Evolutionary conservation across 2,113 vertebrate genomes (phyloP).

Genomic region (Oxygymnocypris stewartii): DNA sequence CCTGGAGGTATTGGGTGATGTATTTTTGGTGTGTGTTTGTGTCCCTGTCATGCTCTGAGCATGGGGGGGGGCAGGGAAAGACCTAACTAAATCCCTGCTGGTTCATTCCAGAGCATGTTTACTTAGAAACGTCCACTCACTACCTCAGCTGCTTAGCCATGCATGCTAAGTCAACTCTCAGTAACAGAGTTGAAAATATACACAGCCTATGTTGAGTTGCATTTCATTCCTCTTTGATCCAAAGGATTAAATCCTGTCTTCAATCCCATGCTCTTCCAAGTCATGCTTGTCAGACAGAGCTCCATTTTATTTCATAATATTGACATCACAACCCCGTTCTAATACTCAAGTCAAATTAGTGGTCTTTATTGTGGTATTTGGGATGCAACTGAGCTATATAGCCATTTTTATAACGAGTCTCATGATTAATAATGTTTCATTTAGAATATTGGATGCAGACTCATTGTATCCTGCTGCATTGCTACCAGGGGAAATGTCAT

Average conservation of each 20-base stretch:
- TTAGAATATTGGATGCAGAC: conserved; percentile 1
- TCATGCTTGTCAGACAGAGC: background rate
- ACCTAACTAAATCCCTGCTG: conserved; percentile 25
- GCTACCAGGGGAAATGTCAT: conserved; percentile 45
- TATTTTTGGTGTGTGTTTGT: conserved; percentile 39
- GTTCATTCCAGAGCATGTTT: background rate
- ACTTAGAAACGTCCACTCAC: background rate
- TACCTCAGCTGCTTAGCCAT: conserved; percentile 13
- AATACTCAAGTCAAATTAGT: background rate
- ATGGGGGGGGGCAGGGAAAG: too few relatives aligned
- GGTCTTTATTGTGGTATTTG: background rate
- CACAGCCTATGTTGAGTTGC: background rate
- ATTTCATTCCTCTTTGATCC: background rate
- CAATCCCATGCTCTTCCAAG: background rate
- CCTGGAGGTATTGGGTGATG: conserved; percentile 4
- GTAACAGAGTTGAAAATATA: background rate
- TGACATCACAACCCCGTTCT: background rate
- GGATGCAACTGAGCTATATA: background rate
- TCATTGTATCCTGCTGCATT: conserved; percentile 4
- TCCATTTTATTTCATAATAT: conserved; percentile 1
- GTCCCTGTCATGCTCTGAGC: too few relatives aligned
- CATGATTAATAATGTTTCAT: background rate
- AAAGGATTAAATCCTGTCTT: background rate
- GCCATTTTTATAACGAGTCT: background rate
- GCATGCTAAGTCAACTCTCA: background rate